These are phyloP conservation scores for Cataglyphis cursor DNA, from an alignment of 2,888 invertebrate genomes.

Conservation along the genomic window DNA sequence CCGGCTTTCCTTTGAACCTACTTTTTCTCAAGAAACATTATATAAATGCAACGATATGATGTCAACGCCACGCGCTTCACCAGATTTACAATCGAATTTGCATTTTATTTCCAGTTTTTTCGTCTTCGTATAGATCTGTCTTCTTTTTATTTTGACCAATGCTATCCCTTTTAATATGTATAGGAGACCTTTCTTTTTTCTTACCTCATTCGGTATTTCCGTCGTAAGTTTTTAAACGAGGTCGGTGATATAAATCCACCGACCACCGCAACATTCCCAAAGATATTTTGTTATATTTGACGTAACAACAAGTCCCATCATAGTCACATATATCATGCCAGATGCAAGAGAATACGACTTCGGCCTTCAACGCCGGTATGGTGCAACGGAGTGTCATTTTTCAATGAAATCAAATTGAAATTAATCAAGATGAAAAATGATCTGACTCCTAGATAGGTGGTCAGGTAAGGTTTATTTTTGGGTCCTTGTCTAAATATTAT, in stretches of 20 bases:
- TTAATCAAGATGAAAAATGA: not conserved
- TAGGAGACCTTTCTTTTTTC: not conserved
- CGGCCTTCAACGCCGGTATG: not conserved
- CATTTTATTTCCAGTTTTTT: conserved; percentile 70
- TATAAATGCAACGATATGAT: conserved; percentile 39
- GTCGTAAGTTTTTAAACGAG: not conserved
- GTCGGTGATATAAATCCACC: not conserved
- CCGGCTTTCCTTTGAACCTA: conserved; percentile 38
- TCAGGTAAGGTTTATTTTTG: not conserved
- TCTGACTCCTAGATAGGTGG: not conserved
- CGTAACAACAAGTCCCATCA: not conserved
- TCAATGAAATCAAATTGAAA: not conserved
- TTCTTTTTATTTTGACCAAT: conserved; percentile 1
- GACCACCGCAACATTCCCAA: not conserved
- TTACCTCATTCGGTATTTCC: not conserved
- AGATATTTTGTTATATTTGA: not conserved
- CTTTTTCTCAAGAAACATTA: conserved; percentile 14
- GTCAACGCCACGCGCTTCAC: conserved; percentile 70
- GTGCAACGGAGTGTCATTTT: not conserved
- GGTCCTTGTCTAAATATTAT: not conserved
- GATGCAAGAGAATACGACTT: not conserved
- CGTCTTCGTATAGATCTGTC: conserved; percentile 17
- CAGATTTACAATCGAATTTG: conserved; percentile 79
- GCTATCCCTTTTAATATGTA: not conserved
- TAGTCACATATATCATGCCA: not conserved